Percentiles rank a stretch among this genome's conserved stretches.
Evolutionary conservation across 2,113 vertebrate genomes (phyloP).

Genomic region (Cathartes aura): DNA sequence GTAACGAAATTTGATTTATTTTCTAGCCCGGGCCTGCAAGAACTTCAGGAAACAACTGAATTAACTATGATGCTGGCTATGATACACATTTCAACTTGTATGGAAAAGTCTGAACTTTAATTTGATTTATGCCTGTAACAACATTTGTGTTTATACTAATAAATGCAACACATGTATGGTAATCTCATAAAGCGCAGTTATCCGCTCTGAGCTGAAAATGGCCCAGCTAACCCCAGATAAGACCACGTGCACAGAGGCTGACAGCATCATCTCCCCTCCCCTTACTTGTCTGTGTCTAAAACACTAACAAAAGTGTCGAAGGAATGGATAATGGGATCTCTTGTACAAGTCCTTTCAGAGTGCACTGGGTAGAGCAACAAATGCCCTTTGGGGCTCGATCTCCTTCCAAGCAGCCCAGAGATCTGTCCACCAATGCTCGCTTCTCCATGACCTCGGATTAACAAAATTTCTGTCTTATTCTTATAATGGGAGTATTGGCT

Average conservation of each 20-base stretch:
- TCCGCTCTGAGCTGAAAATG: background rate
- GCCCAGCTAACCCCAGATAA: background rate
- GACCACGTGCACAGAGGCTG: background rate
- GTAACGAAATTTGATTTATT: background rate
- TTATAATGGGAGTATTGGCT: background rate
- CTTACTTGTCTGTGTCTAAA: background rate
- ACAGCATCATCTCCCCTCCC: background rate
- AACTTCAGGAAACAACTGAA: background rate
- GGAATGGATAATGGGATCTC: background rate
- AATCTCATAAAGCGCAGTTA: background rate
- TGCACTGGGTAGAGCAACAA: background rate
- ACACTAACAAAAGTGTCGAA: background rate
- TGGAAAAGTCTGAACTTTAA: background rate
- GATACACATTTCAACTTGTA: background rate
- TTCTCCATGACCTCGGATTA: accelerated
- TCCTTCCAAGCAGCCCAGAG: accelerated
- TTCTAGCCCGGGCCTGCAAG: background rate
- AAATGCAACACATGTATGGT: background rate
- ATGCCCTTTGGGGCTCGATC: background rate
- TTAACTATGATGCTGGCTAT: background rate
- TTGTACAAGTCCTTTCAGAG: background rate
- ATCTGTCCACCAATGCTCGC: background rate
- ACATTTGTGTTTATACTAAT: background rate
- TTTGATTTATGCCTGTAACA: background rate
- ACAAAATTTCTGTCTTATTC: background rate